A percentile compares a stretch with the other conserved stretches of the same genome.
Evolutionary conservation across 2,888 invertebrate species (phyloP).

Genomic region (Osedax frankpressi): DNA sequence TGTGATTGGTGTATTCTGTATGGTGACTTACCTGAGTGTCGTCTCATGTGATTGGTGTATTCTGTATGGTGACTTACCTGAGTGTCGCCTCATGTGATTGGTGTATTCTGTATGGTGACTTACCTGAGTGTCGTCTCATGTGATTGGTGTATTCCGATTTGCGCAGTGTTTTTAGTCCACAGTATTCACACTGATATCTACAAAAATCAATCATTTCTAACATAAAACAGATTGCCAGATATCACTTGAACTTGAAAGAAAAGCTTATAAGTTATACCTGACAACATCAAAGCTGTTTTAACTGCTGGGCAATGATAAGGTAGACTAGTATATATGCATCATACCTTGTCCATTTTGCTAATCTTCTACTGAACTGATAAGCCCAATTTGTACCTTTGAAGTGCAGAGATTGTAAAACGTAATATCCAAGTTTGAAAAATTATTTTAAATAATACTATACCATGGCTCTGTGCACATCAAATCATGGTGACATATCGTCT

Average conservation of each 20-base stretch:
- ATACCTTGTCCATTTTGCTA: not conserved
- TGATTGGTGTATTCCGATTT: slow-evolving; percentile 3
- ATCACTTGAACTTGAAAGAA: not conserved
- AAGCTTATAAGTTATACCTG: not conserved
- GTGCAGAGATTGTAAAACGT: too few relatives aligned
- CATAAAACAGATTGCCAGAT: not conserved
- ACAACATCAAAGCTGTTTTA: not conserved
- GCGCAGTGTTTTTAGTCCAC: slow-evolving; percentile 5
- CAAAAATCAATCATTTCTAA: not conserved
- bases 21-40: too few relatives aligned
- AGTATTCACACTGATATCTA: slow-evolving; percentile 7
- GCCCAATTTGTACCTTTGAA: too few relatives aligned
- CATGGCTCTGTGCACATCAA: too few relatives aligned
- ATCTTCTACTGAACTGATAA: not conserved
- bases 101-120: not conserved
- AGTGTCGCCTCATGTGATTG: too few relatives aligned
- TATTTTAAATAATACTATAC: too few relatives aligned
- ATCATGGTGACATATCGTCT: too few relatives aligned
- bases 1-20: too few relatives aligned
- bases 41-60: too few relatives aligned
- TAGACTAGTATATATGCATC: not conserved
- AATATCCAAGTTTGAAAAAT: too few relatives aligned
- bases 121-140: slow-evolving; percentile 2
- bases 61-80: too few relatives aligned
- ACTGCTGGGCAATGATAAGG: not conserved